Evolutionary conservation across 2,113 vertebrate genomes (phyloP).

Genomic region (Perca flavescens): DNA sequence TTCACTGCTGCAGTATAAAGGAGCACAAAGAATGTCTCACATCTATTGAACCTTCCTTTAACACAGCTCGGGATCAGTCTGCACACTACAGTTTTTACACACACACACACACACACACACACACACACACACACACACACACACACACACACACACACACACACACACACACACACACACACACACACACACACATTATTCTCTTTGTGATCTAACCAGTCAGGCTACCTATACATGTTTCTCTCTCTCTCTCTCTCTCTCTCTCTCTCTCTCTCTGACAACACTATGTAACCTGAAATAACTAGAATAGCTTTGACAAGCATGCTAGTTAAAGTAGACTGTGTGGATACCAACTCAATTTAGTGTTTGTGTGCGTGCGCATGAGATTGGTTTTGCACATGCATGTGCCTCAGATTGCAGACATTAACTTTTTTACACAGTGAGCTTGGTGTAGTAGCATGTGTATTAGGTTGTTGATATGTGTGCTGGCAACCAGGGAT

Average conservation of each 20-base stretch:
- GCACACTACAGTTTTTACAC: slow-evolving; percentile 1
- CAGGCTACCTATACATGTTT: slow-evolving; percentile 45
- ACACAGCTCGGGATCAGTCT: slow-evolving; percentile 12
- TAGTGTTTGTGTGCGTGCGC: slow-evolving; percentile 1
- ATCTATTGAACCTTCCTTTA: slow-evolving; percentile 45
- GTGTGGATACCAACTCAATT: slow-evolving; percentile 25
- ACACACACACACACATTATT: slow-evolving; percentile 6
- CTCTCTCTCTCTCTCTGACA: slow-evolving; percentile 18
- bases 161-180: background rate
- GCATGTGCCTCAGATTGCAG: slow-evolving; percentile 21
- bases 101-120: slow-evolving; percentile 26
- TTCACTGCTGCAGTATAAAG: slow-evolving; percentile 36
- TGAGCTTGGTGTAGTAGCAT: slow-evolving; percentile 4
- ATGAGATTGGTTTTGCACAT: slow-evolving; percentile 6
- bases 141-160: slow-evolving; percentile 20
- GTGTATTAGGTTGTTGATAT: slow-evolving; percentile 20
- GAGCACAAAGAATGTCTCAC: slow-evolving; percentile 50
- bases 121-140: background rate
- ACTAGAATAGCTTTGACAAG: slow-evolving; percentile 31
- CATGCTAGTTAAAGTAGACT: slow-evolving; percentile 22
- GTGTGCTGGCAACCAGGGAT: slow-evolving; percentile 3
- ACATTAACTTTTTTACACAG: slow-evolving; percentile 6
- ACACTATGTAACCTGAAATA: slow-evolving; percentile 48
- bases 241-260: no score
- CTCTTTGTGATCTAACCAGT: slow-evolving; percentile 57